Conservation (phyloP, 2,113 vertebrate genomes). For the Glaucidium brasilianum region DNA sequence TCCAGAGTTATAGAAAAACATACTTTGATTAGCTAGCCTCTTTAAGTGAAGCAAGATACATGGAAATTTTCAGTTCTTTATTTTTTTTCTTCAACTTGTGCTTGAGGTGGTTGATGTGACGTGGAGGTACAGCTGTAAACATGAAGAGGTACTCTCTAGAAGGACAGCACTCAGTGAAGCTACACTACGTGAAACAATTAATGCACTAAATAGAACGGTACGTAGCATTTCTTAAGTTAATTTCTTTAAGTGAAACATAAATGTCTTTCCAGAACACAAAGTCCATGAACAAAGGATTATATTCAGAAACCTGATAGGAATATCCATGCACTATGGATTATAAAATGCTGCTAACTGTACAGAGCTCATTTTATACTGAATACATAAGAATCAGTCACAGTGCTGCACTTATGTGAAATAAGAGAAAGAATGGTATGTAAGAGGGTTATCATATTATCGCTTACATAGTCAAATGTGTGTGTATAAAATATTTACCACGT, state of each 20-base stretch:
- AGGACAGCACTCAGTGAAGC: slow-evolving; percentile 86
- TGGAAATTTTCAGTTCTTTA: background rate
- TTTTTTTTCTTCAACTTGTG: slow-evolving; percentile 34
- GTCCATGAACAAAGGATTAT: background rate
- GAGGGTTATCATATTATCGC: background rate
- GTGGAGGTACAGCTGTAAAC: slow-evolving; percentile 96
- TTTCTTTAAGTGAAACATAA: background rate
- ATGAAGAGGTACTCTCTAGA: slow-evolving; percentile 86
- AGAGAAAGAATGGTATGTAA: background rate
- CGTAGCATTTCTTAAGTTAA: background rate
- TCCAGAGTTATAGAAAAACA: background rate
- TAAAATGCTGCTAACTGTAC: background rate
- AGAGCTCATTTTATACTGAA: background rate
- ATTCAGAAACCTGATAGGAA: background rate
- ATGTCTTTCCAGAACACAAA: background rate
- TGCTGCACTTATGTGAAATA: background rate
- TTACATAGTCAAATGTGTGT: background rate
- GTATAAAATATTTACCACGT: background rate
- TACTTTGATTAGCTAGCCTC: background rate
- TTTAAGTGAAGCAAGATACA: background rate
- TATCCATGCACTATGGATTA: background rate
- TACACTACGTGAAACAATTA: slow-evolving; percentile 85
- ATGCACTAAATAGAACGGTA: slow-evolving; percentile 82
- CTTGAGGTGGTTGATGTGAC: slow-evolving; percentile 93
- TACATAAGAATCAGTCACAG: background rate